These are phyloP conservation scores for Uria lomvia DNA, from an alignment of 2,113 vertebrate species.

Conservation along the genomic window DNA sequence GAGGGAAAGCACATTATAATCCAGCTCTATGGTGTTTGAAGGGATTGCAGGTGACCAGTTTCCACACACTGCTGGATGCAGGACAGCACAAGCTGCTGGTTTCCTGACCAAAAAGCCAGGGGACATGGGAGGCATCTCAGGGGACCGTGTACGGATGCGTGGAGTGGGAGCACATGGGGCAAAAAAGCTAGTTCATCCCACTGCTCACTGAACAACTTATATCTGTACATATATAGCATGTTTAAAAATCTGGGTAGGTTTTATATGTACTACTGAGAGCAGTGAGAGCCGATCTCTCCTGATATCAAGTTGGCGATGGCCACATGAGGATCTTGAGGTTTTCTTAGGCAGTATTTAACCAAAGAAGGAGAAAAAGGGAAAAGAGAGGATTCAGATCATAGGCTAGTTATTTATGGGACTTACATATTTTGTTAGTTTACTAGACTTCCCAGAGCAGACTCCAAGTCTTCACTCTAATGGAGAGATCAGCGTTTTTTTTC, in stretches of 20 bases:
- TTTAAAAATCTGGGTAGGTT: background rate
- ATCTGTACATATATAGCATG: background rate
- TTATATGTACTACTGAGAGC: background rate
- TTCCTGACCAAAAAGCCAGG: background rate
- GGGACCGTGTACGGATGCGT: fast-evolving
- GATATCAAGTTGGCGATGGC: background rate
- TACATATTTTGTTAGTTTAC: background rate
- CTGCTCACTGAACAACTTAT: background rate
- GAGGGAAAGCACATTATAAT: background rate
- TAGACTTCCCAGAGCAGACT: background rate
- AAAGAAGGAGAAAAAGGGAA: background rate
- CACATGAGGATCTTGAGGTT: background rate
- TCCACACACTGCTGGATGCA: background rate
- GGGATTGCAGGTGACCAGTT: background rate
- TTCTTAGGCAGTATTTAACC: background rate
- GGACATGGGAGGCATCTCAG: background rate
- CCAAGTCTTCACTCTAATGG: background rate
- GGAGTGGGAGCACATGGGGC: background rate
- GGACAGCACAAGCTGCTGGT: background rate
- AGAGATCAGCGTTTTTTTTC: background rate
- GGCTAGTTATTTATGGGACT: background rate
- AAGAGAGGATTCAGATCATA: background rate
- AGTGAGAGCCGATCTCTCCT: background rate
- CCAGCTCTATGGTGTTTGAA: background rate
- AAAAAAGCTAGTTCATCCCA: background rate